A percentile compares a stretch with the other conserved stretches of the same genome.
Conservation (phyloP, 2,797 vertebrate genomes). For the Ibycter americanus region DNA sequence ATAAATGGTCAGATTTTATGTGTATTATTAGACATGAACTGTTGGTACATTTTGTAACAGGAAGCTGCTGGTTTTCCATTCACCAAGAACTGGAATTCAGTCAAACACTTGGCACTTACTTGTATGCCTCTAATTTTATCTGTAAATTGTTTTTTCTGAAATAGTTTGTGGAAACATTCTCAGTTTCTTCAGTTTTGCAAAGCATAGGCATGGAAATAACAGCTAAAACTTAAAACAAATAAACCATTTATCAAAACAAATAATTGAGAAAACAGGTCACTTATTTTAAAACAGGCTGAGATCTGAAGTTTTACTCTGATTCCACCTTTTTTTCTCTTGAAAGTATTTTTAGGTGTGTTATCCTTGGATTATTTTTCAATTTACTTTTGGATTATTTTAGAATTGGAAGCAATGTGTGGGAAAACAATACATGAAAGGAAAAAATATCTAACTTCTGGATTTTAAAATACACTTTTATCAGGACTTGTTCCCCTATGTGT, state of each 20-base stretch:
- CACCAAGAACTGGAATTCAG: constrained; percentile 75
- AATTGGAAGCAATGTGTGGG: constrained; percentile 68
- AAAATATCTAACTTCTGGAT: constrained; percentile 58
- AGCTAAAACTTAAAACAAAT: constrained; percentile 32
- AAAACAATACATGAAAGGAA: constrained; percentile 69
- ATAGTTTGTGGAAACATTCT: constrained; percentile 61
- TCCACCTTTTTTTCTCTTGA: constrained; percentile 46
- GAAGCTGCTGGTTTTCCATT: constrained; percentile 80
- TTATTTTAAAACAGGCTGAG: constrained; percentile 30
- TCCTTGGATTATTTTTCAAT: constrained; percentile 71
- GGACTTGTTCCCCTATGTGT: rapidly evolving
- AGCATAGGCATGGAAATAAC: constrained; percentile 38
- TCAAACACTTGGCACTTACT: constrained; percentile 75
- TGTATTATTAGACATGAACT: constrained; percentile 73
- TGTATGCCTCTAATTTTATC: constrained; percentile 67
- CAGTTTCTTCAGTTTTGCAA: constrained; percentile 35
- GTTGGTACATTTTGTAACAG: constrained; percentile 82
- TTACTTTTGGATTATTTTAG: constrained; percentile 67
- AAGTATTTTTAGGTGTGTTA: constrained; percentile 66
- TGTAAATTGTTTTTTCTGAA: constrained; percentile 60
- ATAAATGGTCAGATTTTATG: constrained; percentile 63
- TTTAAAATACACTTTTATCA: neutral
- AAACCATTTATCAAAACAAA: constrained; percentile 20
- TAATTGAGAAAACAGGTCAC: neutral
- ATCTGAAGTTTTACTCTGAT: neutral